Conservation (phyloP, 2,888 invertebrate genomes). For the Temnothorax ravouxi region DNA sequence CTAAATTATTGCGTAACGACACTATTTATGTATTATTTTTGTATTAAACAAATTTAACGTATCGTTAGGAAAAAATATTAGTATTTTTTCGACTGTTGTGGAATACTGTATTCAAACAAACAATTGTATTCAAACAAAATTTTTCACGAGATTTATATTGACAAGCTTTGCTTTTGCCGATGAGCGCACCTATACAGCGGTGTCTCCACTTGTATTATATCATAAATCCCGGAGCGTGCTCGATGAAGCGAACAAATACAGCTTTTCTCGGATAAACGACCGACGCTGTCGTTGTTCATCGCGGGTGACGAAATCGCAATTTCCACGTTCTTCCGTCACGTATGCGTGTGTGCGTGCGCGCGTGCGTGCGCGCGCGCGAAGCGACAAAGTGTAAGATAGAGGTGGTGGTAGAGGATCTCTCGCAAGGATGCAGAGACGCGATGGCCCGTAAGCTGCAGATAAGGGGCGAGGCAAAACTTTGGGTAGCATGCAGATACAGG, state of each 20-base stretch:
- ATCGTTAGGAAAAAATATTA: neutral
- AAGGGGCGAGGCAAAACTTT: conserved; percentile 58
- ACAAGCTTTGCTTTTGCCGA: conserved; percentile 18
- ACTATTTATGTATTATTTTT: neutral
- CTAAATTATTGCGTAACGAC: neutral
- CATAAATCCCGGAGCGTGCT: conserved; percentile 39
- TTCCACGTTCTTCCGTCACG: conserved; percentile 53
- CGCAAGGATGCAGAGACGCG: conserved; percentile 41
- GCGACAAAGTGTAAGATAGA: conserved; percentile 25
- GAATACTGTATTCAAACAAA: neutral
- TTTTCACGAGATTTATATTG: neutral
- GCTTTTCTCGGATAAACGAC: conserved; percentile 59
- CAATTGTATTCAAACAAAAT: neutral
- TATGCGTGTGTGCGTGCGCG: neutral
- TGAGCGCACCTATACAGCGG: neutral
- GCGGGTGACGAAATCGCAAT: conserved; percentile 69
- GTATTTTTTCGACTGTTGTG: neutral
- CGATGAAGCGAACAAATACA: conserved; percentile 39
- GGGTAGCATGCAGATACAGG: conserved; percentile 16
- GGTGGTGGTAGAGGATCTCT: conserved; percentile 38
- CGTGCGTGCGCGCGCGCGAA: neutral
- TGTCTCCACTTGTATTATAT: conserved; percentile 15
- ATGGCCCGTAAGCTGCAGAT: conserved; percentile 67
- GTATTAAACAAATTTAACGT: neutral
- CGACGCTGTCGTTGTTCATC: conserved; percentile 49